Base-by-base conservation (phyloP, 2,888 invertebrate species). In the Oscheius onirici region DNA sequence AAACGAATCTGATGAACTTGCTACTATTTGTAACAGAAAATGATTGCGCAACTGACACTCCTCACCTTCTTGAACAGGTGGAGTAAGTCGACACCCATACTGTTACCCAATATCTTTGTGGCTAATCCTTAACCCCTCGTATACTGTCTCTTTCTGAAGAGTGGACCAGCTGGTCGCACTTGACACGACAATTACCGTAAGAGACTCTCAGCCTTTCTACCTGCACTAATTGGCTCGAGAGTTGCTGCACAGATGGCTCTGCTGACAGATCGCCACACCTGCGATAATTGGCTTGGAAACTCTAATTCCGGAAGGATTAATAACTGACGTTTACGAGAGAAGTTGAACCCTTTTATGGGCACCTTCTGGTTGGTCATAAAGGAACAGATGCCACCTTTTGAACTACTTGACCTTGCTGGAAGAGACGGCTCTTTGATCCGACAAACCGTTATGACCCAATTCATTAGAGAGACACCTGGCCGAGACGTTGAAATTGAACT, bases 121-220 rank as follows among this genome's bases (percentile, higher is more conserved):
- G 6, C 58, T 13, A 17, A n/a, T 8, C 20, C 63, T 63, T 44
- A 63, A 44, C 63, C 60, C n/a, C 13, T n/a, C 41, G 46, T 46
- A 28, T 22, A 55, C 63, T 49, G 63, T 49, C 63, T 43, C 20
- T 20, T 34, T 34, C 17, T 22, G n/a, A 13, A 41, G 41, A 49
- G 61, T 26, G 44, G 24, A 13, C 52, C 66, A 66, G 66, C 51
- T 66, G 66, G 52, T 22, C 52, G 49, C 61, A 20, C 66, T 66
- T 66, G 66, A 66, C 66, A 66, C 52, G 66, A 52, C 66, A 66
- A 66, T 66, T 66, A 66, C 66, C 66, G 66, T 66, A 66, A 63
- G 63, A 63, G 63, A 49, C 63, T 28, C 49, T 49, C 49, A 20
- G 26, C 46, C 24, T 24, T 22, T 43, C 49, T 66, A 66, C 66